A percentile compares a stretch with the other conserved stretches of the same genome.
phyloP scores from a whole-genome alignment of 2,888 invertebrate species.

The Habrosyne pyritoides region DNA sequence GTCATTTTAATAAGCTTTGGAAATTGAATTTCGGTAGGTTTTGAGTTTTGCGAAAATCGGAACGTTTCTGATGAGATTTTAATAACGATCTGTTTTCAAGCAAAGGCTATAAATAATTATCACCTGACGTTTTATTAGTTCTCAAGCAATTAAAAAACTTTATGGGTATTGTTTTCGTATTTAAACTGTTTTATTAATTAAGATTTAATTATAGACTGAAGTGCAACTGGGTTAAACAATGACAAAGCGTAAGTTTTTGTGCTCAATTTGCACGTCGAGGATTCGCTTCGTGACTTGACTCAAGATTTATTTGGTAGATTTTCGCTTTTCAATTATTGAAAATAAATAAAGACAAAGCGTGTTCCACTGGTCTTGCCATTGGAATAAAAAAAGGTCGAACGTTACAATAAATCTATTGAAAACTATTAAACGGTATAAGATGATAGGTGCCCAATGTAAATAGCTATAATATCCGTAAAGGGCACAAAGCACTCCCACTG shows the following conservation, averaged over 20 bases:
- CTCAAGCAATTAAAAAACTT: background rate
- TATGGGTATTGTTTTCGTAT: background rate
- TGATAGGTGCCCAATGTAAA: conserved; percentile 77
- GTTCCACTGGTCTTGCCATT: background rate
- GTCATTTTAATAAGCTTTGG: conserved; percentile 18
- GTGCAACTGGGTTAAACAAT: background rate
- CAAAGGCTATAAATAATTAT: background rate
- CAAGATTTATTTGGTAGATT: background rate
- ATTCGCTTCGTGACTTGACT: background rate
- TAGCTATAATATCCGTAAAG: conserved; percentile 75
- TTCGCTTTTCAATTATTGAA: conserved; percentile 2
- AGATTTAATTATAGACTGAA: background rate
- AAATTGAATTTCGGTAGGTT: conserved; percentile 41
- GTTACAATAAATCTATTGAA: conserved; percentile 50
- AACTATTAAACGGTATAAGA: conserved; percentile 55
- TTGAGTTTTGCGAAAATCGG: conserved; percentile 15
- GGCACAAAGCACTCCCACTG: conserved; percentile 75
- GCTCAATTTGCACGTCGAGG: background rate
- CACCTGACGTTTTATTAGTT: background rate
- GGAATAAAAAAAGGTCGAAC: conserved; percentile 25
- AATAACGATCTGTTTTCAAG: background rate
- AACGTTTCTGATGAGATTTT: conserved; percentile 8
- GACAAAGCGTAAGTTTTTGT: too few species aligned
- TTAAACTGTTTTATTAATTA: background rate
- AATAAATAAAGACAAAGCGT: background rate